phyloP scores from a whole-genome alignment of 2,888 invertebrate species.

The Yponomeuta plumbellus region DNA sequence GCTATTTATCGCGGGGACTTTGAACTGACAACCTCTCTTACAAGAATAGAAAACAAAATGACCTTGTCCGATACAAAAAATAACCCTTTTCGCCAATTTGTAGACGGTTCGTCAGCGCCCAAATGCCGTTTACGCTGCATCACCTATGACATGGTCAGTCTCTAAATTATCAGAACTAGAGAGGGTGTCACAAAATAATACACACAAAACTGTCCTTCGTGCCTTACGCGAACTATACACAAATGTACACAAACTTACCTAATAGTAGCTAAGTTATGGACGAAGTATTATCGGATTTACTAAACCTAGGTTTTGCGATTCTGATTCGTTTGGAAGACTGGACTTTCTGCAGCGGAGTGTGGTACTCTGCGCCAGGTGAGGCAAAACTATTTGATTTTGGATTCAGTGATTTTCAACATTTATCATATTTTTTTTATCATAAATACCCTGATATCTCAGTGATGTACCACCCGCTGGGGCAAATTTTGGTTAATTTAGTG shows the following conservation, averaged over 20 bases:
- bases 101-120: not conserved
- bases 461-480: too few species aligned
- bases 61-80: not conserved
- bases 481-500: too few species aligned
- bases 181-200: conserved; percentile 11
- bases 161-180: not conserved
- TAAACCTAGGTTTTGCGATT: conserved; percentile 12
- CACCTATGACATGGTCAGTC: not conserved
- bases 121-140: not conserved
- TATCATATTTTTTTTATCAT: too few species aligned
- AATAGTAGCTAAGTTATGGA: conserved; percentile 39
- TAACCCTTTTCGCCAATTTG: not conserved
- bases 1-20: not conserved
- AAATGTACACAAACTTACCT: conserved; percentile 51
- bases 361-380: not conserved
- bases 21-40: conserved; percentile 4
- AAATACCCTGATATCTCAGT: too few species aligned
- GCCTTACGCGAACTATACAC: conserved; percentile 34
- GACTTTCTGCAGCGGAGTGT: not conserved
- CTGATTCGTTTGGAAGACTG: conserved; percentile 8
- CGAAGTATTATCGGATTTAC: conserved; percentile 11
- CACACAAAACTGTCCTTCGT: conserved; percentile 7
- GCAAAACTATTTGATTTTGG: conserved; percentile 2
- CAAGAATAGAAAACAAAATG: not conserved
- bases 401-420: too few species aligned